Percentiles rank a stretch among this genome's conserved stretches.
These are phyloP conservation scores for Mormoops blainvillei DNA, from an alignment of 2,113 vertebrate genomes.

Conservation along the genomic window DNA sequence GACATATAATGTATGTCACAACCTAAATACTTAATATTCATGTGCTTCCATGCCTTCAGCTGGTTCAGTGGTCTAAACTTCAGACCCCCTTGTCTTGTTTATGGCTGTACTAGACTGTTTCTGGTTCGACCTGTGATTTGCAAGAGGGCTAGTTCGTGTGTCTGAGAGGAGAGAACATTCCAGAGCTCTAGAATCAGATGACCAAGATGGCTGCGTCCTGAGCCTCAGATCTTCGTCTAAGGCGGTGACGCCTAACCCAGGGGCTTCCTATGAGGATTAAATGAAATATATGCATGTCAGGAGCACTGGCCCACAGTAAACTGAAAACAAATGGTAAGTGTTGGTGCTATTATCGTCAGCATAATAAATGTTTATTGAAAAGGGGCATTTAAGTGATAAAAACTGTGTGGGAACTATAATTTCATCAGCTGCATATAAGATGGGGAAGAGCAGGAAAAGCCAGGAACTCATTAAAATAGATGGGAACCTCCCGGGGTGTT, in stretches of 20 bases:
- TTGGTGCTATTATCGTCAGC: background rate
- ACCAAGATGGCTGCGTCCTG: background rate
- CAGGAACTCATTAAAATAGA: background rate
- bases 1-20: background rate
- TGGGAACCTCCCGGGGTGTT: background rate
- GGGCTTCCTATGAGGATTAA: rapidly evolving
- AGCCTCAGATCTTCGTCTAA: background rate
- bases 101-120: background rate
- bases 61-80: background rate
- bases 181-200: background rate
- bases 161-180: background rate
- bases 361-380: background rate
- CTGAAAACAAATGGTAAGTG: background rate
- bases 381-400: background rate
- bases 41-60: background rate
- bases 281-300: background rate
- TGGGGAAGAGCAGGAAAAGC: background rate
- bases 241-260: too few relatives aligned
- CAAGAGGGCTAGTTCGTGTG: background rate
- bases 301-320: background rate
- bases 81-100: background rate
- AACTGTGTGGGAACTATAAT: background rate
- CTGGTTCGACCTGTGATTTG: background rate
- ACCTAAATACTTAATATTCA: background rate
- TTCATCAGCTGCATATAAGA: background rate